Base-by-base conservation (phyloP, 2,797 vertebrate species). In the Scolopax bukidnonensis region DNA sequence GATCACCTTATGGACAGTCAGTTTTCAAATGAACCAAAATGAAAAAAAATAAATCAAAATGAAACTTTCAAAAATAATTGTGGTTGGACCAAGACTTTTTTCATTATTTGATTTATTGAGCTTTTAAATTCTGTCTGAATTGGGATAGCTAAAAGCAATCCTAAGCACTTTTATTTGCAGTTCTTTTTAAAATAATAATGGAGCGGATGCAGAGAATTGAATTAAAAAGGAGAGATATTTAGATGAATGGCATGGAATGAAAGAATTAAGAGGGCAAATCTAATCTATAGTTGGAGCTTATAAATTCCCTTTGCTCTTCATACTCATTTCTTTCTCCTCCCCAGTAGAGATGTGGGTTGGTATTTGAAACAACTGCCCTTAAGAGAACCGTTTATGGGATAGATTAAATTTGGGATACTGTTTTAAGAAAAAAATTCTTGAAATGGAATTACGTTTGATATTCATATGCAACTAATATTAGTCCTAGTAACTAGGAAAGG, bases 361-460 rank as follows among this genome's bases (percentile, higher is more conserved):
- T 65, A 95, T 96, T 93, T 96, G 87, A 86, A 94, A 85, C 95
- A 94, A 89, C 89, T 94, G 92, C 16, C 40, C 84, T 83, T 84
- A 78, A 86, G 41, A 89, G 56, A 91, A 80, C 23, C 48, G 12
- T 85, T 91, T 93, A 50, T 84, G 92, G 61, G 41, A 51, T 61
- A 80, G 60, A 75, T 18, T 80, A 57, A 78, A 71, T 76, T 75
- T 78, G 41, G 15, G 21, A n/a, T 84, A 61, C 84, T 78, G 18
- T 83, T 87, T 91, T 33, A 87, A 87, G 78, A 74, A 90, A 73
- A 60, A 89, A 85, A 28, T 9, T 36, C n/a, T 91, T 87, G 38
- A 89, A 81, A 69, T 50, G 57, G 45, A 84, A 87, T 90, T 93
- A 32, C 36, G 54, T 76, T 91, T 89, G 53, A 71, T 54, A 92